Evolutionary conservation across 2,113 vertebrate genomes (phyloP).

Genomic region (Phalacrocorax aristotelis): DNA sequence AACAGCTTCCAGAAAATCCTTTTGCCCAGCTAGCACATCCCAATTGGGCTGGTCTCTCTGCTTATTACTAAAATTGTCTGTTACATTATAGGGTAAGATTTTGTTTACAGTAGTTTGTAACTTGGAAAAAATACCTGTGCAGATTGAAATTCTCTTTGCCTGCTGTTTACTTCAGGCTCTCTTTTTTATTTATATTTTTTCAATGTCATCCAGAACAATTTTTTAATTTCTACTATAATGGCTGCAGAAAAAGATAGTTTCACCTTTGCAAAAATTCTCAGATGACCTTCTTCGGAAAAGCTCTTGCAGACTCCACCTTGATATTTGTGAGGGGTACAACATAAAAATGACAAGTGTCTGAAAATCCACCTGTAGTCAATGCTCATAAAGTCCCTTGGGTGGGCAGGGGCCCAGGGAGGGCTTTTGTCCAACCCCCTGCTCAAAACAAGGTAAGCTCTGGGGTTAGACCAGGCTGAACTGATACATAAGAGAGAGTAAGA

Average conservation of each 20-base stretch:
- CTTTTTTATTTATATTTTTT: neutral
- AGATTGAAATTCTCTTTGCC: neutral
- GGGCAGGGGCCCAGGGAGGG: neutral
- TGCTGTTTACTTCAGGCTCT: neutral
- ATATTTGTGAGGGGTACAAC: neutral
- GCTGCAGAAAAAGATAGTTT: neutral
- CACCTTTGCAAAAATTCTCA: neutral
- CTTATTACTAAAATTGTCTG: neutral
- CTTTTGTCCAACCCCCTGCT: neutral
- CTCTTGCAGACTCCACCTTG: neutral
- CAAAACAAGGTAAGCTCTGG: neutral
- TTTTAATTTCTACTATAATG: neutral
- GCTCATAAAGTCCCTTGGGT: neutral
- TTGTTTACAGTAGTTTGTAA: neutral
- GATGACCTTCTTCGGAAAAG: neutral
- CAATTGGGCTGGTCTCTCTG: neutral
- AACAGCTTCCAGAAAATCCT: neutral
- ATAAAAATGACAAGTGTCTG: neutral
- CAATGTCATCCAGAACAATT: neutral
- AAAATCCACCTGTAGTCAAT: neutral
- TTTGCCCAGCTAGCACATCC: neutral
- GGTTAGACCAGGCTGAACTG: neutral
- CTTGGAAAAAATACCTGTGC: neutral
- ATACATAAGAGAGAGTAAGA: neutral
- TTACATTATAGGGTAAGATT: neutral